Conservation (phyloP, 2,113 vertebrate species). For the Limnothrissa miodon region DNA sequence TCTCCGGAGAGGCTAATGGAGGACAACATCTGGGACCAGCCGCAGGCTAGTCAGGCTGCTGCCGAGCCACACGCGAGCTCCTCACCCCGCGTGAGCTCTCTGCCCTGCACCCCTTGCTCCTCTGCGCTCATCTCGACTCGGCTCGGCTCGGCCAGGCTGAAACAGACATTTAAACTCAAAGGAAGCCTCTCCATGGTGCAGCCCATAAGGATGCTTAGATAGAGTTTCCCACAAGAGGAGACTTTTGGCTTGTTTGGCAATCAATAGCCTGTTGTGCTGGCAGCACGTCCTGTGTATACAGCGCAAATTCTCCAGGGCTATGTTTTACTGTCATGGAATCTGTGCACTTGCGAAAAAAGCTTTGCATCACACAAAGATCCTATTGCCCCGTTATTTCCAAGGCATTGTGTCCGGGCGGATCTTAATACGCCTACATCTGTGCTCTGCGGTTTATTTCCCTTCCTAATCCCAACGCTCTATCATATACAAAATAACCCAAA, state of each 20-base stretch:
- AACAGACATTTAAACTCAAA: neutral
- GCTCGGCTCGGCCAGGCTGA: neutral
- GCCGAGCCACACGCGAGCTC: conserved; percentile 3
- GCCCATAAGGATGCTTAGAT: neutral
- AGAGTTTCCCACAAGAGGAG: neutral
- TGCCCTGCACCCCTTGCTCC: neutral
- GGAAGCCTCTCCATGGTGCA: neutral
- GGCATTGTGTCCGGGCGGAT: conserved; percentile 12
- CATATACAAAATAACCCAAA: conserved; percentile 20
- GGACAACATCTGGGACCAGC: conserved; percentile 59
- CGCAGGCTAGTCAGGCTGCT: neutral
- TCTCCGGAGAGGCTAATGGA: conserved; percentile 32
- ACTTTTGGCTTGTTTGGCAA: conserved; percentile 12
- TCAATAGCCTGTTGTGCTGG: conserved; percentile 17
- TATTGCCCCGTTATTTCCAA: conserved; percentile 13
- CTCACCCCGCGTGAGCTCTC: neutral
- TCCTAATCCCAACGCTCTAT: conserved; percentile 1
- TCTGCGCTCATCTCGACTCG: neutral
- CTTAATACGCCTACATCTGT: conserved; percentile 11
- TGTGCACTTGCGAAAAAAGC: neutral
- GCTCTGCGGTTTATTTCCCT: conserved; percentile 10
- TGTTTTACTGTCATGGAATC: neutral
- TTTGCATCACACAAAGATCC: conserved; percentile 20
- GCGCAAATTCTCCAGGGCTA: neutral
- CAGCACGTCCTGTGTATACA: conserved; percentile 1